Percentiles rank a stretch among this genome's conserved stretches.
phyloP scores from a whole-genome alignment of 1,140 invertebrate species.

The Adelges cooleyi region DNA sequence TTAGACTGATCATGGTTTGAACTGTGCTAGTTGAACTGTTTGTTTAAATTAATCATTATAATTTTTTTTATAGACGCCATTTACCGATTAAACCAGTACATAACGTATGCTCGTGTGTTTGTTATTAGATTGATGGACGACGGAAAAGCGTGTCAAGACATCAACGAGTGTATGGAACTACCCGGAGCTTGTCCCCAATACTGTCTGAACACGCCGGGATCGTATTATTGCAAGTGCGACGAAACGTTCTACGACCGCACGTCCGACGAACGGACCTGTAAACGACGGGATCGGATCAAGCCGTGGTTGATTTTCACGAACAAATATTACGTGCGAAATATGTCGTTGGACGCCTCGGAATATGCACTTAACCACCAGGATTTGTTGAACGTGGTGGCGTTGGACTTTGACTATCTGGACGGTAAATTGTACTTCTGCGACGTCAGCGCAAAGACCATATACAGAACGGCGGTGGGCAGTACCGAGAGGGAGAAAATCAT shows the following conservation, averaged over 20 bases:
- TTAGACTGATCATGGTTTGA: no score
- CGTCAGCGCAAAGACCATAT: constrained; percentile 85
- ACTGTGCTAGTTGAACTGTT: no score
- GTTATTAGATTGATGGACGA: constrained; percentile 54
- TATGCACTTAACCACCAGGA: constrained; percentile 89
- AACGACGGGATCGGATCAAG: constrained; percentile 64
- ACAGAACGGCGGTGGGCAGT: constrained; percentile 38
- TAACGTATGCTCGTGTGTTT: constrained; percentile 2
- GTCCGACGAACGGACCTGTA: constrained; percentile 75
- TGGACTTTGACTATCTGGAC: constrained; percentile 82
- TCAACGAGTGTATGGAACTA: constrained; percentile 85
- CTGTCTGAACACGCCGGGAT: constrained; percentile 90
- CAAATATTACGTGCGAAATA: constrained; percentile 93
- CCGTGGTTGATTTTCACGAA: constrained; percentile 96
- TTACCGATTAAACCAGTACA: no score
- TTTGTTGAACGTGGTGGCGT: constrained; percentile 87
- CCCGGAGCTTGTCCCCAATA: constrained; percentile 87
- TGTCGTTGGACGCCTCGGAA: constrained; percentile 73
- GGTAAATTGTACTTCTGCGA: constrained; percentile 88
- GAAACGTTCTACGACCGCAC: constrained; percentile 82
- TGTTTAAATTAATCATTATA: no score
- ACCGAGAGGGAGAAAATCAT: constrained; percentile 69
- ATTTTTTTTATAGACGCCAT: no score
- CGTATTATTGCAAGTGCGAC: constrained; percentile 92
- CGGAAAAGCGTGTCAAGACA: constrained; percentile 79